These are phyloP conservation scores for Papilio gigon DNA, from an alignment of 2,888 invertebrate species.

Conservation along the genomic window DNA sequence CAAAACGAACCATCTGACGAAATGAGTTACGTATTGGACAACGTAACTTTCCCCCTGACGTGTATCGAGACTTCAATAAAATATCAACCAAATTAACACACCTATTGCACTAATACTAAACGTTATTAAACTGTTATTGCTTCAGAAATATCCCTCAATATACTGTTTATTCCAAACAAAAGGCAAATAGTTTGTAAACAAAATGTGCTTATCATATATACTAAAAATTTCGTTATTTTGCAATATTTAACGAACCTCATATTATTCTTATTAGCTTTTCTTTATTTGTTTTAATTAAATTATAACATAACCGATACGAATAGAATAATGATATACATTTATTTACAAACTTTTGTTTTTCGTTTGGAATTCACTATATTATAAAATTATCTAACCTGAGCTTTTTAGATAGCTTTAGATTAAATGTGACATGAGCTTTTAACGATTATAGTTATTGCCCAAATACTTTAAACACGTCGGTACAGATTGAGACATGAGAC, in stretches of 20 bases:
- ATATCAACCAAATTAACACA: conserved; percentile 74
- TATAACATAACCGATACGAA: background rate
- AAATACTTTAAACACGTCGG: background rate
- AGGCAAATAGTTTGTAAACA: background rate
- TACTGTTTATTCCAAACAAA: conserved; percentile 41
- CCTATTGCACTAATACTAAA: conserved; percentile 77
- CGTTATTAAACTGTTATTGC: conserved; percentile 69
- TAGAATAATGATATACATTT: background rate
- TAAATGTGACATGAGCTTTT: background rate
- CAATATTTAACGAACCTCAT: too few relatives aligned
- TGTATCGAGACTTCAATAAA: conserved; percentile 61
- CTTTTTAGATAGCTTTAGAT: background rate
- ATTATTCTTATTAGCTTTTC: too few relatives aligned
- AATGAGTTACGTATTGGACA: background rate
- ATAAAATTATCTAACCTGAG: background rate
- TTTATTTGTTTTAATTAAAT: background rate
- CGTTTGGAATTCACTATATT: background rate
- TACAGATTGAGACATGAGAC: background rate
- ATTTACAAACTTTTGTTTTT: background rate
- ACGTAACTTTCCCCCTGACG: conserved; percentile 1
- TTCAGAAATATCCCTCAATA: conserved; percentile 62
- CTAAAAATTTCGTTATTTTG: too few relatives aligned
- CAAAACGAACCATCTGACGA: background rate
- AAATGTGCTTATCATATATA: too few relatives aligned
- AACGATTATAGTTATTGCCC: background rate